Evolutionary conservation across 1,140 invertebrate species (phyloP).

Genomic region (Protaetia brevitarsis): DNA sequence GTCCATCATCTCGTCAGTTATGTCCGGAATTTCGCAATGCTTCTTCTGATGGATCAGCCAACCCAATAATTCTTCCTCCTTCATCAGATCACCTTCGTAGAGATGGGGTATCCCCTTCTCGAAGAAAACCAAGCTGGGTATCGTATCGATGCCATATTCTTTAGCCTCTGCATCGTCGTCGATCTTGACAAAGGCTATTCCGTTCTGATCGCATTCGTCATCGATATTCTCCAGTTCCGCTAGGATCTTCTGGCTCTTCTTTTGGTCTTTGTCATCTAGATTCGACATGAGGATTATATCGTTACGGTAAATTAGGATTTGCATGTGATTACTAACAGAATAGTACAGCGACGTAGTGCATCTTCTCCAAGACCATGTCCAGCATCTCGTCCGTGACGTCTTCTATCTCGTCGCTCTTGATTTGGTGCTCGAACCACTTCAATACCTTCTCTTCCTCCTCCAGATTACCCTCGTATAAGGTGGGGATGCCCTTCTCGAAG

Average conservation of each 20-base stretch:
- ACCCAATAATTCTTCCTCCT: constrained; percentile 84
- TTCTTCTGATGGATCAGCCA: constrained; percentile 88
- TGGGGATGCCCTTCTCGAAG: constrained; percentile 88
- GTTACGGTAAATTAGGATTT: neutral
- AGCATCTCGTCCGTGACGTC: constrained; percentile 93
- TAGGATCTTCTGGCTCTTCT: constrained; percentile 85
- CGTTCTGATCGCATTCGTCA: constrained; percentile 88
- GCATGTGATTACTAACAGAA: constrained; percentile 70
- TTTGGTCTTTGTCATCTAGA: constrained; percentile 86
- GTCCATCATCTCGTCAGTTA: constrained; percentile 93
- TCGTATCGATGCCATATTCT: constrained; percentile 80
- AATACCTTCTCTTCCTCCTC: constrained; percentile 89
- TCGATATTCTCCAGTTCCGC: constrained; percentile 90
- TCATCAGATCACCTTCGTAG: constrained; percentile 87
- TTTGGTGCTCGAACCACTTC: constrained; percentile 81
- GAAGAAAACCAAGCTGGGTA: constrained; percentile 82
- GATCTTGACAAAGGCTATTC: constrained; percentile 91
- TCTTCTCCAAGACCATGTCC: constrained; percentile 85
- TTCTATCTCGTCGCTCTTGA: constrained; percentile 88
- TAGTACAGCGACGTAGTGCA: constrained; percentile 81
- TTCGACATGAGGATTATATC: neutral
- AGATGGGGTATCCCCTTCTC: constrained; percentile 84
- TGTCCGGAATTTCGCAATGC: constrained; percentile 87
- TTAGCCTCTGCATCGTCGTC: constrained; percentile 84
- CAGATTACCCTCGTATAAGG: constrained; percentile 83